Evolutionary conservation across 2,888 invertebrate genomes (phyloP), one percentile per base, ranked within the genome.

Genomic region (Biston betularia): DNA sequence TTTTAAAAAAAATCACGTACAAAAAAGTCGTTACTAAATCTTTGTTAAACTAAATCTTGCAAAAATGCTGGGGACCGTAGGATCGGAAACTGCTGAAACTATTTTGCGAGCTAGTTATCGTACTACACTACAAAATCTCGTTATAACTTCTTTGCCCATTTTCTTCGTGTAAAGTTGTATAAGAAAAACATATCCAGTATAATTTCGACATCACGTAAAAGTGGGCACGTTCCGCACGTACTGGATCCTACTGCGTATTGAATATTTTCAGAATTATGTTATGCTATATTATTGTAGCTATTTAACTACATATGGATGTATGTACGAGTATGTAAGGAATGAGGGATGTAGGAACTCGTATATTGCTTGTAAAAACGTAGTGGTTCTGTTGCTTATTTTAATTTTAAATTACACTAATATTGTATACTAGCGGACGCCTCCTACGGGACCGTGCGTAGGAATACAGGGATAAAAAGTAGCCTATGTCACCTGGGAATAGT

Each of bases 131-230:
- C 66, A 68, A 68, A 69, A 72, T 65, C 71, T 75, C 46, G 66
- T 75, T 75, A 73, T 66, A 75, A 75, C 69, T 73, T 74, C 55
- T 65, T 59, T 58, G 24, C 10, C 35, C 54, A 50, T 55, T 54
- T 57, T 55, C 45, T 15, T 46, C 46, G 50, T 62, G 10, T 14
- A 54, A 63, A 69, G 64, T 71, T 71, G 59, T 68, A 63, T 68
- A 38, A 66, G 58, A 52, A 63, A 61, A 65, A 50, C 15, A 58
- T 42, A 40, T 33, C 12, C 12, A 55, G 38, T 52, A 50, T 59
- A 35, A 54, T 60, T 55, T 65, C 50, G 38, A 45, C 50, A 56
- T 38, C 44, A 49, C n/a, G n/a, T 63, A 45, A 35, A 57, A n/a
- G 52, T 53, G 38, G 56, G 57, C 53, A 53, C 53, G 53, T 48